Conservation (phyloP, 2,888 invertebrate species). For the Hemicrepidius hirtus region DNA sequence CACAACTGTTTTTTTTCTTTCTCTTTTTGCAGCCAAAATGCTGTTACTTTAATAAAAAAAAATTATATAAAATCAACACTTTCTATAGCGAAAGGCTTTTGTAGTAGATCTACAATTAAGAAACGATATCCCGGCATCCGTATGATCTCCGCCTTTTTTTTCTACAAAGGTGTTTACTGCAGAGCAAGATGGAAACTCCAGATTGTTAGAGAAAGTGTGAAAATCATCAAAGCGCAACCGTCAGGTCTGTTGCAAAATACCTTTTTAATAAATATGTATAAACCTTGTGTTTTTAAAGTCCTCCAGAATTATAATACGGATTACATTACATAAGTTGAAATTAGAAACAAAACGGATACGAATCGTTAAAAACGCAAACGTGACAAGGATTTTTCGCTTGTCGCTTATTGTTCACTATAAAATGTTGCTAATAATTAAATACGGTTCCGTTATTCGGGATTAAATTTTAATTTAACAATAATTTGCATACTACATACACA, state of each 20-base stretch:
- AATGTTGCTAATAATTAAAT: not conserved
- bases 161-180: not conserved
- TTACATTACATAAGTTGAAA: slow-evolving; percentile 21
- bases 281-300: slow-evolving; percentile 9
- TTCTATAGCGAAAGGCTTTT: slow-evolving; percentile 25
- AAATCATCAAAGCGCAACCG: slow-evolving; percentile 29
- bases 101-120: slow-evolving; percentile 1
- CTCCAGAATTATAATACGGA: not conserved
- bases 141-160: slow-evolving; percentile 19
- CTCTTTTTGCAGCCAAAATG: not conserved
- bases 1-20: not conserved
- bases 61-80: not conserved
- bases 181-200: slow-evolving; percentile 21
- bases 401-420: not conserved
- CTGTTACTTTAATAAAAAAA: not conserved
- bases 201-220: slow-evolving; percentile 34
- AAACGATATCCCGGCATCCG: slow-evolving; percentile 13
- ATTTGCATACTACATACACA: slow-evolving; percentile 2
- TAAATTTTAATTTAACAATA: slow-evolving; percentile 1
- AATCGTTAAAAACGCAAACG: slow-evolving; percentile 6
- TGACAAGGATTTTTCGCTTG: slow-evolving; percentile 16
- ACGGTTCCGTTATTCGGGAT: not conserved
- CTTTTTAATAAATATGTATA: slow-evolving; percentile 24
- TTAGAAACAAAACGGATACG: slow-evolving; percentile 5
- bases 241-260: slow-evolving; percentile 13